phyloP scores from a whole-genome alignment of 2,113 vertebrate species.

The Solea solea region DNA sequence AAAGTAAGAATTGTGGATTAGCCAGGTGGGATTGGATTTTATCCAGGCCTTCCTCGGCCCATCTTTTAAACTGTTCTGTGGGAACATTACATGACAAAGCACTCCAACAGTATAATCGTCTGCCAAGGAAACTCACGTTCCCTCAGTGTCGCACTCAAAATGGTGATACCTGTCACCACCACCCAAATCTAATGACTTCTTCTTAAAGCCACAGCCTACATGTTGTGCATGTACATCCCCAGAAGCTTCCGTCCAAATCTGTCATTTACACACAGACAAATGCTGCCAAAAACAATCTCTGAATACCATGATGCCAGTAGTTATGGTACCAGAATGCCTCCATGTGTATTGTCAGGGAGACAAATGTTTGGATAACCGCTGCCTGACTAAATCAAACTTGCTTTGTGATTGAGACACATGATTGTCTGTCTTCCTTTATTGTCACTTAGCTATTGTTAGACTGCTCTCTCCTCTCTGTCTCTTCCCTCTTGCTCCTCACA shows the following conservation, averaged over 20 bases:
- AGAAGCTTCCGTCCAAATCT: no score
- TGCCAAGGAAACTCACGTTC: no score
- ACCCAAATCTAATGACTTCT: no score
- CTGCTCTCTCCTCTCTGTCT: constrained; percentile 70
- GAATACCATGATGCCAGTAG: background rate
- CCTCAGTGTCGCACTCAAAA: no score
- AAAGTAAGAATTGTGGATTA: constrained; percentile 46
- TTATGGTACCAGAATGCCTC: background rate
- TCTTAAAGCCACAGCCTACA: no score
- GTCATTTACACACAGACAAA: no score
- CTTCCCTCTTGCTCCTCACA: constrained; percentile 79
- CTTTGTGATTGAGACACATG: constrained; percentile 58
- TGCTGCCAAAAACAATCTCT: background rate
- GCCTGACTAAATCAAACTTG: constrained; percentile 4
- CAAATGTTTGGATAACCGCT: background rate
- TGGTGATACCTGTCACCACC: no score
- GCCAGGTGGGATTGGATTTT: constrained; percentile 30
- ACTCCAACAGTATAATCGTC: no score
- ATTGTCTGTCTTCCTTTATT: constrained; percentile 47
- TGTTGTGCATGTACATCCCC: no score
- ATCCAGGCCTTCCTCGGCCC: constrained; percentile 16
- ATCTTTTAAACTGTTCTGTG: no score
- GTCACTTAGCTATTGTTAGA: constrained; percentile 70
- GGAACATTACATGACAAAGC: background rate
- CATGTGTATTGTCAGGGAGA: background rate